Conservation (phyloP, 1,140 invertebrate genomes). For the Euglossa dilemma region DNA sequence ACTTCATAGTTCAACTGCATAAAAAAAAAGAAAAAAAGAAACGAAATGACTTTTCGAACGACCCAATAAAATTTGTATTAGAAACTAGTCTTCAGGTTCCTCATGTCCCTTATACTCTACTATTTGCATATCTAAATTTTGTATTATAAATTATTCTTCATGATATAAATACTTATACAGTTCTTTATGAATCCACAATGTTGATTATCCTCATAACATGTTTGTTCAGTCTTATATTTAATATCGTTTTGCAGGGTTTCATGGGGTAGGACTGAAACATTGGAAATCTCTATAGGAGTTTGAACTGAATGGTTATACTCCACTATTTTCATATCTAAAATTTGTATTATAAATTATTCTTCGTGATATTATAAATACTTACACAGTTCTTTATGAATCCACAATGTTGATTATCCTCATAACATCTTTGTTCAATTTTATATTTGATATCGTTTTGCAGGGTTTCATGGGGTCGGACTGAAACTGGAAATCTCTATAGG, state of each 20-base stretch:
- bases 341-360: slow-evolving; percentile 4
- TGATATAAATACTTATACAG: no score
- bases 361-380: no score
- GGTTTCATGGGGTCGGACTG: no score
- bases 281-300: no score
- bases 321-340: background rate
- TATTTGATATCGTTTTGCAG: accelerated
- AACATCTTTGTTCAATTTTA: background rate
- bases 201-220: background rate
- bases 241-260: background rate
- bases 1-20: no score
- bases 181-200: background rate
- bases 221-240: accelerated
- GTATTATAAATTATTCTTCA: background rate
- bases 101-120: background rate
- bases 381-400: background rate
- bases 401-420: background rate
- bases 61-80: no score
- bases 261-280: no score
- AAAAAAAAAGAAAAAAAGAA: no score
- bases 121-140: background rate
- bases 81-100: no score
- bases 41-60: no score
- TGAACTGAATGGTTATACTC: no score
- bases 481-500: no score